Percentiles rank a stretch among this genome's conserved stretches.
These are phyloP conservation scores for Gallinago solitaria DNA, from an alignment of 2,797 vertebrate species.

Conservation along the genomic window DNA sequence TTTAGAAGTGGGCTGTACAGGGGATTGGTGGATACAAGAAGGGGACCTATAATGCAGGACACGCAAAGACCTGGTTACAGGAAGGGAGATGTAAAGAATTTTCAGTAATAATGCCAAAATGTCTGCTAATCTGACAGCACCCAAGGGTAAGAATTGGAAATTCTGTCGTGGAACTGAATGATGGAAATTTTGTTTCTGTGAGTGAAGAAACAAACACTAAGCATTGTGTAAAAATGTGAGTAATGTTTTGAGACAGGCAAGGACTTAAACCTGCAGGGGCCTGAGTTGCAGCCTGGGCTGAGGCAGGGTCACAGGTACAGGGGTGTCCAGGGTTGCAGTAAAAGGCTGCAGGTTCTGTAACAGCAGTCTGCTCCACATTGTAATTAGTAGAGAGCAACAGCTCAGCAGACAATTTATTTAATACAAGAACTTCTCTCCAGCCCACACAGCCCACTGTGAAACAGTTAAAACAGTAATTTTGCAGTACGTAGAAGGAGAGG, in stretches of 20 bases:
- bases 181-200: neutral
- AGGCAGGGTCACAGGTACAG: neutral
- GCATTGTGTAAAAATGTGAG: neutral
- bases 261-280: neutral
- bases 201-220: neutral
- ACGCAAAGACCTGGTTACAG: neutral
- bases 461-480: constrained; percentile 36
- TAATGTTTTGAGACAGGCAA: neutral
- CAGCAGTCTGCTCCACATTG: neutral
- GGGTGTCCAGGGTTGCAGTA: neutral
- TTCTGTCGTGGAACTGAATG: neutral
- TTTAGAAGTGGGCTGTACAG: neutral
- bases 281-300: neutral
- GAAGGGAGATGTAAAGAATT: neutral
- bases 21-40: neutral
- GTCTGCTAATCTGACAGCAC: no score
- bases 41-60: neutral
- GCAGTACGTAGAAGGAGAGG: neutral
- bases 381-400: neutral
- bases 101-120: neutral
- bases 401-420: constrained; percentile 20
- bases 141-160: neutral
- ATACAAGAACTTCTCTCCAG: constrained; percentile 29
- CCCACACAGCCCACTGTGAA: constrained; percentile 15
- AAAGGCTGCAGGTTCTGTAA: neutral